Evolutionary conservation across 2,888 invertebrate species (phyloP).

Genomic region (Agrochola circellaris): DNA sequence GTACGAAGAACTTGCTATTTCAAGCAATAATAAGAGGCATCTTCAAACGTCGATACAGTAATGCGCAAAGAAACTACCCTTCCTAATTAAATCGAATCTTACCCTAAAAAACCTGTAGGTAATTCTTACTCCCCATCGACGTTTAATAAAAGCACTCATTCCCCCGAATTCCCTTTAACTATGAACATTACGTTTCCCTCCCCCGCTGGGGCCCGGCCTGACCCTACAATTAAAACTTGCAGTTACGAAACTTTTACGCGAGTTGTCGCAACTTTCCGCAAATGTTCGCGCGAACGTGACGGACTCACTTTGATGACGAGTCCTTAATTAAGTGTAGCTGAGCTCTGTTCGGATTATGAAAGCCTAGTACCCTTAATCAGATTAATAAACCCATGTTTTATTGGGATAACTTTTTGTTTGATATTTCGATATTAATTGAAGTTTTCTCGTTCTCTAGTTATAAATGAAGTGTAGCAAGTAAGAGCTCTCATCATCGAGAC

Average conservation of each 20-base stretch:
- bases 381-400: slow-evolving; percentile 48
- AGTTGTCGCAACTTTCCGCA: slow-evolving; percentile 62
- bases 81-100: slow-evolving; percentile 23
- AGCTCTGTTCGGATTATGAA: slow-evolving; percentile 44
- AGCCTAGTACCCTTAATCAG: slow-evolving; percentile 41
- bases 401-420: slow-evolving; percentile 28
- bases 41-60: not conserved
- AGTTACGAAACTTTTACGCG: slow-evolving; percentile 65
- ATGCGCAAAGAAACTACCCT: not conserved
- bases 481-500: not conserved
- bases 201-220: slow-evolving; percentile 31
- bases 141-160: slow-evolving; percentile 51
- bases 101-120: not conserved
- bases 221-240: slow-evolving; percentile 75
- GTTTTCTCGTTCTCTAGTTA: not conserved
- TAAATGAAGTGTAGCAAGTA: not conserved
- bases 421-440: not conserved
- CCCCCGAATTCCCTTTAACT: slow-evolving; percentile 29
- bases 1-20: slow-evolving; percentile 8
- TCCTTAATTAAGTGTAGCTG: slow-evolving; percentile 64
- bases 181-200: slow-evolving; percentile 43
- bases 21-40: not conserved
- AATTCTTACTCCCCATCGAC: slow-evolving; percentile 28
- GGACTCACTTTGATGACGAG: slow-evolving; percentile 59
- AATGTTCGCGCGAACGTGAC: slow-evolving; percentile 62